phyloP scores from a whole-genome alignment of 2,888 invertebrate species.

The Pachydiplax longipennis region DNA sequence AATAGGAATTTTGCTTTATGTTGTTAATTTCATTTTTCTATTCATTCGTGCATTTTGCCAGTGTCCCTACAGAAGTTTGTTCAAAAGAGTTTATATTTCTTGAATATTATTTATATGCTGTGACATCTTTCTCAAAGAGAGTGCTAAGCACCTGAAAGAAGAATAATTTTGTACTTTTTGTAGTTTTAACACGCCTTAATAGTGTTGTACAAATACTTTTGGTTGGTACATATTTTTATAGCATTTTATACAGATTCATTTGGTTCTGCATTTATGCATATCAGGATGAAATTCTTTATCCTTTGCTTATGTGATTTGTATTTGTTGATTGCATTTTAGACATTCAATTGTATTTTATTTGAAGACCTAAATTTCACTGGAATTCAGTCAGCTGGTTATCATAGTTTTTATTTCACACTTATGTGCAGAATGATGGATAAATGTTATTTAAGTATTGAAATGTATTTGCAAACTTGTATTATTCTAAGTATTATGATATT shows the following conservation, averaged over 20 bases:
- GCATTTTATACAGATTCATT: background rate
- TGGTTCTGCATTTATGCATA: background rate
- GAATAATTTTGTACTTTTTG: background rate
- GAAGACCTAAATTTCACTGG: background rate
- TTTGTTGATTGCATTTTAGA: background rate
- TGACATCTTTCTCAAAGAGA: background rate
- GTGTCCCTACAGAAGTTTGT: background rate
- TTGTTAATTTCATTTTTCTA: background rate
- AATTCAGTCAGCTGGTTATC: background rate
- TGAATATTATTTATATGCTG: background rate
- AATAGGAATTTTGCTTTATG: background rate
- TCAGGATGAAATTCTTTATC: background rate
- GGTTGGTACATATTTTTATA: background rate
- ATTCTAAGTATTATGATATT: background rate
- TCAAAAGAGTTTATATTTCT: background rate
- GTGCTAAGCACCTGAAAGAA: background rate
- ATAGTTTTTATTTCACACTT: background rate
- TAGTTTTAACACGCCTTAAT: background rate
- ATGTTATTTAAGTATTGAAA: background rate
- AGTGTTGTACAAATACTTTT: background rate
- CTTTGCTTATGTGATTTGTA: background rate
- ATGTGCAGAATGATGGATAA: background rate
- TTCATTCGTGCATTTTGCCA: too few species aligned
- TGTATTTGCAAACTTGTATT: background rate
- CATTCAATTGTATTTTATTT: background rate